Conservation (phyloP, 2,797 vertebrate species). For the Varecia variegata region DNA sequence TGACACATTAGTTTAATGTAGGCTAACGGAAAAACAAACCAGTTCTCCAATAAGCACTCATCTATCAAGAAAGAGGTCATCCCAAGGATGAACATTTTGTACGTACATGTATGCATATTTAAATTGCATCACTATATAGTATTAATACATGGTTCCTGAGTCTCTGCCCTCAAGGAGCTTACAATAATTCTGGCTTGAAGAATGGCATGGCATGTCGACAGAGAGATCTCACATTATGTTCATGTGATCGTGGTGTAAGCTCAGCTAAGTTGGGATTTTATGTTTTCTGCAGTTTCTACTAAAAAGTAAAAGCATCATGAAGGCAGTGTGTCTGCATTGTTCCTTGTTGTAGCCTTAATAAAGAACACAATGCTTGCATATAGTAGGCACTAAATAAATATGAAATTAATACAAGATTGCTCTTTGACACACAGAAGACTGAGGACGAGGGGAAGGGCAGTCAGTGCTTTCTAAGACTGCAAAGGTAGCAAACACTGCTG, state of each 20-base stretch:
- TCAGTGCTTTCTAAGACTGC: not conserved
- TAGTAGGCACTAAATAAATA: not conserved
- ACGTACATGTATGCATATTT: not conserved
- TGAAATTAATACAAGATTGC: not conserved
- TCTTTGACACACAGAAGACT: not conserved
- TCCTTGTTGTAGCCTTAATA: not conserved
- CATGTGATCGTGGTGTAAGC: not conserved
- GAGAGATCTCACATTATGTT: not conserved
- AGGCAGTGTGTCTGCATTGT: not conserved
- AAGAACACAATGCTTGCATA: not conserved
- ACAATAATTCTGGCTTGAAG: not conserved
- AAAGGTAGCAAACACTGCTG: not conserved
- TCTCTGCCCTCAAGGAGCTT: not conserved
- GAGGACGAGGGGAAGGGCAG: not conserved
- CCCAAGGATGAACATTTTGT: not conserved
- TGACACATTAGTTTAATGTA: not conserved
- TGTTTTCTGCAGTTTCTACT: not conserved
- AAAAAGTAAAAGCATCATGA: not conserved
- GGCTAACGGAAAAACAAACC: not conserved
- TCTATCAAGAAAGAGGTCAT: not conserved
- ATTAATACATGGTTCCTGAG: not conserved
- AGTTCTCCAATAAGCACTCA: not conserved
- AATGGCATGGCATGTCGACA: not conserved
- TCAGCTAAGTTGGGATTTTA: not conserved
- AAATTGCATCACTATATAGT: not conserved